Evolutionary conservation across 2,888 invertebrate genomes (phyloP), one percentile per base, ranked within the genome.

Genomic region (Erebia aethiops): DNA sequence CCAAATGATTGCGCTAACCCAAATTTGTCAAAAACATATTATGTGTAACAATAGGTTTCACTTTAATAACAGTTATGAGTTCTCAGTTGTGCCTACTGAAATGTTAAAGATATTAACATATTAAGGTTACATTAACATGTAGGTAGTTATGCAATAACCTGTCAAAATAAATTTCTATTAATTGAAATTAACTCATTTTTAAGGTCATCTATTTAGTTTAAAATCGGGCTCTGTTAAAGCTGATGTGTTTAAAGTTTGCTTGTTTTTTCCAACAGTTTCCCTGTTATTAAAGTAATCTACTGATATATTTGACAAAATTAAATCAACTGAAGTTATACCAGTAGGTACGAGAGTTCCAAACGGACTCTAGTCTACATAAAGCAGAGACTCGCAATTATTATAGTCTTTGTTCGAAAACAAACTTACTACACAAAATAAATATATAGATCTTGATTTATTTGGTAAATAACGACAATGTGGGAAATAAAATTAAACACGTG

Each of bases 1-100:
- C 79, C 79, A 82, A 88, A 85, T 82, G 80, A 85, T 86, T 81
- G 83, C 80, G 81, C 83, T 87, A 86, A 88, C 86, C 87, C 81
- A 80, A 85, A 86, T 87, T 83, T 79, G 82, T 81, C 77, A 83
- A 80, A 74, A 84, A 83, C 82, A 83, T 58, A 69, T 21, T 21
- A 21, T 70, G 71, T 81, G 76, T 76, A 74, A 76, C 75, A 74
- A 80, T 82, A 83, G 83, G 83, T 78, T 81, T 75, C 74, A 80
- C 49, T 54, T 70, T 18, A 52, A 58, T 57, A 66, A 46, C 63
- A 63, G 13, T 62, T 58, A 41, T 16, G 35, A 58, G 41, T 26
- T 58, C 49, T 8, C 26, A 58, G 13, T 49, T 51, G 60, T 51
- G 60, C 26, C 21, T 18, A 46, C 43, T 62, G 14, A 62, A 62